Percentiles rank a stretch among this genome's conserved stretches.
phyloP scores from a whole-genome alignment of 2,113 vertebrate species.

The Egretta garzetta region DNA sequence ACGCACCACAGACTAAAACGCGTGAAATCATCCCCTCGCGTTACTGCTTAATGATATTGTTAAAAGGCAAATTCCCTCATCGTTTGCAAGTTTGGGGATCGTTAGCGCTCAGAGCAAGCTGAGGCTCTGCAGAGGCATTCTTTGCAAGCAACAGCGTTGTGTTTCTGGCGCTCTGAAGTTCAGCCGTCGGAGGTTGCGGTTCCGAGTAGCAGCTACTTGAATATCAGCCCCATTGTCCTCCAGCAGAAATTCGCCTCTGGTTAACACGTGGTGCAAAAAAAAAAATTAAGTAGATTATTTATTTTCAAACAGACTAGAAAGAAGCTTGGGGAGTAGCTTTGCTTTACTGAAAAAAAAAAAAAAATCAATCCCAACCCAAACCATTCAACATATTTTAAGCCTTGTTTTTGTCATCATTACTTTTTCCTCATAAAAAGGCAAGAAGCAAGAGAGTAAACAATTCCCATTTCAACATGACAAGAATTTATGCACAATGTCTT shows the following conservation, averaged over 20 bases:
- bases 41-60: not conserved
- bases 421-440: not conserved
- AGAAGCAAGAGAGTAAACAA: not conserved
- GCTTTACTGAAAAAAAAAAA: not conserved
- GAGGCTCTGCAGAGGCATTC: not conserved
- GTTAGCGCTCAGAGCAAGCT: not conserved
- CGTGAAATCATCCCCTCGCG: not conserved
- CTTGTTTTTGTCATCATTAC: not conserved
- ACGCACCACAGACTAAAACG: not conserved
- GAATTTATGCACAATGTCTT: not conserved
- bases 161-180: not conserved
- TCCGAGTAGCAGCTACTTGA: slow-evolving; percentile 31
- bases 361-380: too few relatives aligned
- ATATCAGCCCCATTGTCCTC: slow-evolving; percentile 32
- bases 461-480: not conserved
- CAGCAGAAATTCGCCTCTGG: not conserved
- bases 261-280: not conserved
- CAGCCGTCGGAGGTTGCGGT: not conserved
- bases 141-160: not conserved
- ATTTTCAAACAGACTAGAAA: not conserved
- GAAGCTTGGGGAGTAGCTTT: not conserved
- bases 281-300: not conserved
- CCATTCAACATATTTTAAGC: not conserved
- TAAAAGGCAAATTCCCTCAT: not conserved
- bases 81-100: not conserved